These are phyloP conservation scores for Stegostoma tigrinum DNA, from an alignment of 2,113 vertebrate genomes.

Conservation along the genomic window DNA sequence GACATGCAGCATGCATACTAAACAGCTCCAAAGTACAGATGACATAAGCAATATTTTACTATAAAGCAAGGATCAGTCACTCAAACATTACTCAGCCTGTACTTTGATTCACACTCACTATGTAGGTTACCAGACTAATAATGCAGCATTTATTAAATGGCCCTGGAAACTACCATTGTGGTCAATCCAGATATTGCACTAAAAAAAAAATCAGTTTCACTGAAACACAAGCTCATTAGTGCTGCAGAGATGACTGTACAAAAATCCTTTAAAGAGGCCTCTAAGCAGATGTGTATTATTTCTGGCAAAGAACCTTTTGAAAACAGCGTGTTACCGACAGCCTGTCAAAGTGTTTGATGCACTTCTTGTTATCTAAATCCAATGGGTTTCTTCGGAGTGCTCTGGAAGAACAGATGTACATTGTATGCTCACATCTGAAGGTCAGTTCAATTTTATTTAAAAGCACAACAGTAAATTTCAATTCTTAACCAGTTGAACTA, in stretches of 20 bases:
- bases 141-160: constrained; percentile 19
- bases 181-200: neutral
- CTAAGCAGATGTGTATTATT: constrained; percentile 1
- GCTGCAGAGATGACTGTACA: too few species aligned
- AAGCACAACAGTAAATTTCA: neutral
- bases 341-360: constrained; percentile 21
- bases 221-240: neutral
- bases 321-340: neutral
- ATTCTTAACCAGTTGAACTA: neutral
- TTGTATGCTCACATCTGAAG: constrained; percentile 32
- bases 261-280: neutral
- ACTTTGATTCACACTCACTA: neutral
- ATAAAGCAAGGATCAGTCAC: neutral
- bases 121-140: neutral
- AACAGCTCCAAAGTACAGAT: neutral
- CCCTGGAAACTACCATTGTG: neutral
- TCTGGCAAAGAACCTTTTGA: constrained; percentile 21
- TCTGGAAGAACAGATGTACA: neutral
- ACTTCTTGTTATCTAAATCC: constrained; percentile 28
- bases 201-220: neutral
- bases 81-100: neutral
- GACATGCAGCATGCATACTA: neutral
- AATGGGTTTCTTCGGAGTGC: neutral
- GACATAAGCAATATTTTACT: neutral
- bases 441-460: constrained; percentile 29